Evolutionary conservation across 2,888 invertebrate species (phyloP).

Genomic region (Craniophora ligustri): DNA sequence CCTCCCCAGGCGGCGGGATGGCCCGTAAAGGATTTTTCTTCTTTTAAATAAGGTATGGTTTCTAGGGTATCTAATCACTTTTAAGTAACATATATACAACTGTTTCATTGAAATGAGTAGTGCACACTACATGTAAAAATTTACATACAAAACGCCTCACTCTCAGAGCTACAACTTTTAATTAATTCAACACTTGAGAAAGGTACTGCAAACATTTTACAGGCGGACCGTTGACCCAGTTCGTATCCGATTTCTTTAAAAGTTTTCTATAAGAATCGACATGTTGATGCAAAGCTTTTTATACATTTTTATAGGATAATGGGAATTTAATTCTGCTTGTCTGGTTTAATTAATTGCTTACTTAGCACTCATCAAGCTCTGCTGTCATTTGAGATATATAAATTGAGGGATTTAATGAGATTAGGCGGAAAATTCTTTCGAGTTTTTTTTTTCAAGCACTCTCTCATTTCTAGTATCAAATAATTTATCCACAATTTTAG

Average conservation of each 20-base stretch:
- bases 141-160: slow-evolving; percentile 17
- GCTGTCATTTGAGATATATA: too few species aligned
- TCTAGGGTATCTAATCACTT: too few species aligned
- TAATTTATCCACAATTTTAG: too few species aligned
- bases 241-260: slow-evolving; percentile 19
- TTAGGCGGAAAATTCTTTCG: too few species aligned
- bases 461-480: too few species aligned
- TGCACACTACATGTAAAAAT: slow-evolving; percentile 3
- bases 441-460: too few species aligned
- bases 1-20: too few species aligned
- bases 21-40: too few species aligned
- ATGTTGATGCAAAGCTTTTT: background rate
- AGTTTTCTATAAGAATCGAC: slow-evolving; percentile 9
- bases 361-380: background rate
- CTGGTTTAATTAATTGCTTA: background rate
- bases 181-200: slow-evolving; percentile 35
- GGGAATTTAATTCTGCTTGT: background rate
- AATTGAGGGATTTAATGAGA: too few species aligned
- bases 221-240: slow-evolving; percentile 17
- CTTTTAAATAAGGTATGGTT: too few species aligned
- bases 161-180: slow-evolving; percentile 28
- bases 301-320: background rate
- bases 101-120: too few species aligned
- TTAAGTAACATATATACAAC: too few species aligned
- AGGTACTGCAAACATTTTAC: slow-evolving; percentile 2